phyloP scores from a whole-genome alignment of 2,797 vertebrate species.

The Microhierax caerulescens region DNA sequence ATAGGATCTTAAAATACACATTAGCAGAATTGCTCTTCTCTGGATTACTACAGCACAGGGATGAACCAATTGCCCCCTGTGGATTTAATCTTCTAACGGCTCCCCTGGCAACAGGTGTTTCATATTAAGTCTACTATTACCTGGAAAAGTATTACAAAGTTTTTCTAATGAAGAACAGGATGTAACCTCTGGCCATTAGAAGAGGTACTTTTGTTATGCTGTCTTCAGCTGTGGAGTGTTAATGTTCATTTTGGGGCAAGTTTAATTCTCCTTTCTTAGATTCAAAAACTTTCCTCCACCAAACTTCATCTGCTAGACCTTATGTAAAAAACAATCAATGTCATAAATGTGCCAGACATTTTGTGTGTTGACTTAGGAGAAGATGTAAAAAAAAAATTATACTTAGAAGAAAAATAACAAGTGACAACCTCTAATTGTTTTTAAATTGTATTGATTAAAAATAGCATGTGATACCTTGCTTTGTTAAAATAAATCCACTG shows the following conservation, averaged over 20 bases:
- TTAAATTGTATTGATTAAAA: background rate
- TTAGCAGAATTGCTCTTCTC: background rate
- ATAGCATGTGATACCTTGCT: background rate
- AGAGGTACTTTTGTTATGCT: background rate
- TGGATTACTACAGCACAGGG: background rate
- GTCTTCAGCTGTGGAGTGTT: background rate
- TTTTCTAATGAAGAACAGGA: background rate
- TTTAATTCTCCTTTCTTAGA: background rate
- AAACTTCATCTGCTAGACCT: background rate
- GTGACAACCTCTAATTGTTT: background rate
- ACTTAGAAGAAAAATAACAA: background rate
- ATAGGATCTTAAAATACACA: accelerated
- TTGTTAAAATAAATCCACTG: background rate
- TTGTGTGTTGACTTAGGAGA: background rate
- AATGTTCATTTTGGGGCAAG: background rate
- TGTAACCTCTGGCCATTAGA: background rate
- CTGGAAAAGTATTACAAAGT: background rate
- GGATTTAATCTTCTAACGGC: background rate
- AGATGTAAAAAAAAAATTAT: background rate
- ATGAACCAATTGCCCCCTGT: background rate
- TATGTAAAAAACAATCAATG: background rate
- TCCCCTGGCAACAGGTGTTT: background rate
- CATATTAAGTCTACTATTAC: background rate
- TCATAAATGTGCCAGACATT: background rate
- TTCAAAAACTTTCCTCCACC: background rate